Evolutionary conservation across 2,113 vertebrate genomes (phyloP).

Genomic region (Paramormyrops kingsleyae): DNA sequence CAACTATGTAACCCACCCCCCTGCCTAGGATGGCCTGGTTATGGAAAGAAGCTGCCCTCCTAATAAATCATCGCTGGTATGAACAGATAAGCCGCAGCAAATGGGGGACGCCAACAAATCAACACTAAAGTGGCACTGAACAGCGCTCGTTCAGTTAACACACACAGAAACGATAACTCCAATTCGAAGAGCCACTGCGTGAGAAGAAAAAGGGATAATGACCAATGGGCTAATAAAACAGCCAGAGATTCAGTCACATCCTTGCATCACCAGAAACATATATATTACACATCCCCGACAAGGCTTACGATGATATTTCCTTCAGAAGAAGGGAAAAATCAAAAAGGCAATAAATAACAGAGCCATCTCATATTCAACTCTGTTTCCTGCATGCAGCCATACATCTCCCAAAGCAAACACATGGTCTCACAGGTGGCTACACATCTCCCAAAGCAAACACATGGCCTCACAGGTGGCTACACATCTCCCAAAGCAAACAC

Average conservation of each 20-base stretch:
- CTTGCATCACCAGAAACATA: not conserved
- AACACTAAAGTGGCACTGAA: not conserved
- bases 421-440: not conserved
- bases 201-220: not conserved
- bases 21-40: not conserved
- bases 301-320: not conserved
- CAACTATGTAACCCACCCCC: not conserved
- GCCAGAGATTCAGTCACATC: not conserved
- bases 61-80: not conserved
- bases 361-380: not conserved
- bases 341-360: not conserved
- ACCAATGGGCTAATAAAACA: not conserved
- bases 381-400: not conserved
- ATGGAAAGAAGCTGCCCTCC: not conserved
- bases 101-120: not conserved
- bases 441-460: not conserved
- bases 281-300: not conserved
- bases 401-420: not conserved
- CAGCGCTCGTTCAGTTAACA: not conserved
- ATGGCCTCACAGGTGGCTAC: not conserved
- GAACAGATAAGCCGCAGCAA: not conserved
- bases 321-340: not conserved
- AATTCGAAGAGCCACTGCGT: not conserved
- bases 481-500: not conserved
- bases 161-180: not conserved